Evolutionary conservation across 2,113 vertebrate genomes (phyloP).

Genomic region (Accipiter cooperii): DNA sequence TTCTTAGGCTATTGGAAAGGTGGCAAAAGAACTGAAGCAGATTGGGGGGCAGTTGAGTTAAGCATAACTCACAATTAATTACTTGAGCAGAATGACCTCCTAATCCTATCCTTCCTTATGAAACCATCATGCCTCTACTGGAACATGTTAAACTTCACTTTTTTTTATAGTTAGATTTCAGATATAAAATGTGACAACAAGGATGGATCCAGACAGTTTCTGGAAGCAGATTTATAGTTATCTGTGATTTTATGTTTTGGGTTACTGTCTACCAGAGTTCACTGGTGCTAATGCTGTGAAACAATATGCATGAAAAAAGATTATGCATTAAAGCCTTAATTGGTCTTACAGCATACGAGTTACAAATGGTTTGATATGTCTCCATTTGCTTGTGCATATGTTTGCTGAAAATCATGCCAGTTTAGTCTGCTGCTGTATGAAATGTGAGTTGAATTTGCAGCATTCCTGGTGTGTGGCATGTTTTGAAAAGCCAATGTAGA

Average conservation of each 20-base stretch:
- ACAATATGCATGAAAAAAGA: neutral
- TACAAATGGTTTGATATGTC: neutral
- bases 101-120: neutral
- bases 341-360: neutral
- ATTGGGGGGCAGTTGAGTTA: neutral
- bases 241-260: neutral
- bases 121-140: neutral
- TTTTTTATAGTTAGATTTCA: neutral
- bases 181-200: neutral
- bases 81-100: neutral
- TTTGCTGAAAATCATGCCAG: neutral
- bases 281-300: neutral
- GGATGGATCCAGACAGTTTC: neutral
- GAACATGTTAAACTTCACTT: neutral
- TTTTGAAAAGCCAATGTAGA: neutral
- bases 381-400: neutral
- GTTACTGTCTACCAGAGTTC: neutral
- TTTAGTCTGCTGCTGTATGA: neutral
- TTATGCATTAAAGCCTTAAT: neutral
- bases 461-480: neutral
- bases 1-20: neutral
- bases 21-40: neutral
- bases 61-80: neutral
- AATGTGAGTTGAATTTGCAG: neutral
- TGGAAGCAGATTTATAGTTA: neutral